phyloP scores from a whole-genome alignment of 2,113 vertebrate species.

The Oxyruncus cristatus region DNA sequence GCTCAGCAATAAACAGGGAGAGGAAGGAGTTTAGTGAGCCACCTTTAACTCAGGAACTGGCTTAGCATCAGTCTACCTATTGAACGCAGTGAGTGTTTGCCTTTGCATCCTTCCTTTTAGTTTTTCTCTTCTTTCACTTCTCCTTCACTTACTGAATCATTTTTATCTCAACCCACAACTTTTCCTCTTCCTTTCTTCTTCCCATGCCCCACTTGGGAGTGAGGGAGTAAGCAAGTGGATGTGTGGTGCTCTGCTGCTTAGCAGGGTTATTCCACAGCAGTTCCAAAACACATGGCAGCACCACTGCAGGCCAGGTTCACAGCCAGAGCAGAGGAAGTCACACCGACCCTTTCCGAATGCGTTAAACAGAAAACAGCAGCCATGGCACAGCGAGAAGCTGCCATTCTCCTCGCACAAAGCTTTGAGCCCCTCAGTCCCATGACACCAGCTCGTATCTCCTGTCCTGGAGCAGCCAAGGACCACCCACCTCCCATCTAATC shows the following conservation, averaged over 20 bases:
- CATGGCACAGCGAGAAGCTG: neutral
- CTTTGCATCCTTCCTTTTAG: neutral
- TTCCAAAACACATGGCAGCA: neutral
- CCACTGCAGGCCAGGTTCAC: neutral
- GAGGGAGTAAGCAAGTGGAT: neutral
- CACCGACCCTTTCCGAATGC: neutral
- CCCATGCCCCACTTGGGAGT: neutral
- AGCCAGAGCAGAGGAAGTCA: neutral
- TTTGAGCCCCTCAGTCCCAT: neutral
- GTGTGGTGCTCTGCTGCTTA: neutral
- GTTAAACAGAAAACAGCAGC: neutral
- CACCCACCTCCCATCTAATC: neutral
- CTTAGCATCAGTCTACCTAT: neutral
- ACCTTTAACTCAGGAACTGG: neutral
- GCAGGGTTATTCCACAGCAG: neutral
- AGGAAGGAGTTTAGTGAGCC: neutral
- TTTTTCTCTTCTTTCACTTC: neutral
- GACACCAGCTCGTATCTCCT: neutral
- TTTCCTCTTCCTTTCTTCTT: neutral
- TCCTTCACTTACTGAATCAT: neutral
- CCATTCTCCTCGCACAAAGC: neutral
- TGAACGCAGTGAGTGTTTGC: neutral
- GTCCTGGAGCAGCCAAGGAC: neutral
- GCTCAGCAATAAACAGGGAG: neutral
- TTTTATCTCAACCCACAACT: neutral